A percentile compares a stretch with the other conserved stretches of the same genome.
phyloP scores from a whole-genome alignment of 2,888 invertebrate species.

The Idaea straminata region DNA sequence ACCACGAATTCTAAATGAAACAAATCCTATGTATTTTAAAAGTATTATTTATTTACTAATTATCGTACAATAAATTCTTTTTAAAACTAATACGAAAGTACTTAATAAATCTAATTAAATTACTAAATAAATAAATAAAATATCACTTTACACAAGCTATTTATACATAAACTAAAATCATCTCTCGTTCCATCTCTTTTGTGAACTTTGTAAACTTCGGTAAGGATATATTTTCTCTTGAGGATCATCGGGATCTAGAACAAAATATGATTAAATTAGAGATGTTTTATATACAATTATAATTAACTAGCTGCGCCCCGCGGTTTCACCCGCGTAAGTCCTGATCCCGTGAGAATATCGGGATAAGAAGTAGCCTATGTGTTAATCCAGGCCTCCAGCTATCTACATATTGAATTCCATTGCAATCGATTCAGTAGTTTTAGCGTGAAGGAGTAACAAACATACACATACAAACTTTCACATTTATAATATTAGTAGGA shows the following conservation, averaged over 20 bases:
- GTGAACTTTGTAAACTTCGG: slow-evolving; percentile 38
- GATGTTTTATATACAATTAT: slow-evolving; percentile 6
- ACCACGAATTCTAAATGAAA: too few species aligned
- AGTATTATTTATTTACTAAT: background rate
- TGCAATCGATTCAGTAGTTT: too few species aligned
- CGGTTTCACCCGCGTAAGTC: too few species aligned
- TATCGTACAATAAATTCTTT: background rate
- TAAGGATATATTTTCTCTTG: slow-evolving; percentile 34
- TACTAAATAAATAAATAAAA: background rate
- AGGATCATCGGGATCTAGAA: slow-evolving; percentile 45
- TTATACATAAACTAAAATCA: slow-evolving; percentile 24
- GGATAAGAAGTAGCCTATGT: too few species aligned
- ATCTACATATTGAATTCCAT: too few species aligned
- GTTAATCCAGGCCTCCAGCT: too few species aligned
- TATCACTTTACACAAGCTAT: background rate
- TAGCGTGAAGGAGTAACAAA: too few species aligned
- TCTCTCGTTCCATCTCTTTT: slow-evolving; percentile 43
- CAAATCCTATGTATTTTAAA: too few species aligned
- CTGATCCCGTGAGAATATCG: too few species aligned
- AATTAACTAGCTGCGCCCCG: too few species aligned
- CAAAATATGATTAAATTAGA: slow-evolving; percentile 9
- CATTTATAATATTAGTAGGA: too few species aligned
- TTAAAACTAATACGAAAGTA: background rate
- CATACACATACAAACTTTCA: too few species aligned
- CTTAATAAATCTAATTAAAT: background rate